phyloP scores from a whole-genome alignment of 2,888 invertebrate species.

The Sesamia inferens region DNA sequence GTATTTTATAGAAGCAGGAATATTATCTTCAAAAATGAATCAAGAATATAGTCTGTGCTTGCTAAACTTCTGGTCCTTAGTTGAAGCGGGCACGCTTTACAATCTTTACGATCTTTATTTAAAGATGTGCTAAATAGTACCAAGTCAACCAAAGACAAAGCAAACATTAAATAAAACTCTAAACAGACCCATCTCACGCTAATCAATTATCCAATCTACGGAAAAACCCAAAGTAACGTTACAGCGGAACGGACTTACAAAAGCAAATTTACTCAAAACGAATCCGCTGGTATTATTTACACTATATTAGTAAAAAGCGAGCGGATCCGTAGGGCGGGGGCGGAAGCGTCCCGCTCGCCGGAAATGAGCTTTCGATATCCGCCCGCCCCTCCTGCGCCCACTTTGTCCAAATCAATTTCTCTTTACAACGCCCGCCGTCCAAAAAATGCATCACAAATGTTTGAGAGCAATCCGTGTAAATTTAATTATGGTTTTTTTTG shows the following conservation, averaged over 20 bases:
- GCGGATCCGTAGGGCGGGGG: constrained; percentile 59
- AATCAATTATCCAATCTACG: constrained; percentile 49
- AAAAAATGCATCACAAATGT: constrained; percentile 71
- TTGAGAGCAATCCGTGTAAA: constrained; percentile 61
- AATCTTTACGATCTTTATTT: not conserved
- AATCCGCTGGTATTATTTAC: constrained; percentile 65
- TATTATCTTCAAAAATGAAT: not conserved
- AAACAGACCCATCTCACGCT: constrained; percentile 28
- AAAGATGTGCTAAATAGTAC: no score
- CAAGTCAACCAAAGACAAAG: constrained; percentile 11
- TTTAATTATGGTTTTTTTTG: constrained; percentile 60
- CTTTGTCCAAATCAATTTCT: constrained; percentile 86
- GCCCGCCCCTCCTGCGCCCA: constrained; percentile 71
- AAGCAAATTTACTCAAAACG: constrained; percentile 64
- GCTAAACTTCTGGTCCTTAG: not conserved
- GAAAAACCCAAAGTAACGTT: constrained; percentile 44
- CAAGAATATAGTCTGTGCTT: not conserved
- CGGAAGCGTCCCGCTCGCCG: constrained; percentile 75
- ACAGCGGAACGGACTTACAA: constrained; percentile 47
- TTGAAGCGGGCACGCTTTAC: not conserved
- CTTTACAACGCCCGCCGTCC: constrained; percentile 70
- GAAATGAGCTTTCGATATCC: constrained; percentile 87
- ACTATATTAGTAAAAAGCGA: constrained; percentile 67
- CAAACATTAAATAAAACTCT: constrained; percentile 22
- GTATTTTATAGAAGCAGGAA: not conserved